Base-by-base conservation (phyloP, 2,797 vertebrate species). In the Echiichthys vipera region DNA sequence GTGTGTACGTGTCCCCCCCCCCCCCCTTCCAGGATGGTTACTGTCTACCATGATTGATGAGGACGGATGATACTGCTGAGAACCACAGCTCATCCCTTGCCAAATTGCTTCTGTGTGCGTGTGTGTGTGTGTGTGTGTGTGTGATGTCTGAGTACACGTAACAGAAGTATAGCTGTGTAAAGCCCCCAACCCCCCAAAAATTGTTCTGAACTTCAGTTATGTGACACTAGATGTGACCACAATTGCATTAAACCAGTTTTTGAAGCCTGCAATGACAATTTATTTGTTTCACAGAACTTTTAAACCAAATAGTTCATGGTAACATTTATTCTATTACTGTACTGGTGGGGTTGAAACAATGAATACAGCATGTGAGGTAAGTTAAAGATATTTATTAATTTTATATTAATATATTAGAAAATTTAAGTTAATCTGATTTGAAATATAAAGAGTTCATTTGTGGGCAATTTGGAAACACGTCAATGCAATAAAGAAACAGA, bases 31-130 rank as follows among this genome's bases (percentile, higher is more conserved):
- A 85, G 82, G 72, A 83, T 86, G 82, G 74, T 30, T 88, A 85
- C 77, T 89, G 88, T 86, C 81, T 67, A 22, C 80, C 57, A 13
- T 87, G 84, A 90, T 85, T 84, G 84, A 91, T 90, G 87, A 85
- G 65, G 66, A 71, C 84, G 82, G 66, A 25, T 74, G 89, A 90
- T 84, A 88, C 76, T 67, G 65, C 85, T 86, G 81, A 88, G 77
- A 77, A 71, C 47, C 66, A 74, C 75, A 46, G 74, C 81, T 86
- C 71, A 78, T 57, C 73, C 65, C 11, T 69, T 70, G 62, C 78
- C 77, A 78, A 65, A 83, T 27, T 54, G 70, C 65, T 53, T 59
- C 34, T 22, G 17, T 65, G 57, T 49, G 24, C 45, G 45, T 66
- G 55, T 43, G 22, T 55, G 67, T 59, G 57, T 70, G 45, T 46